These are phyloP conservation scores for Sphaeridia pumilis DNA, from an alignment of 2,888 invertebrate genomes.

Conservation along the genomic window DNA sequence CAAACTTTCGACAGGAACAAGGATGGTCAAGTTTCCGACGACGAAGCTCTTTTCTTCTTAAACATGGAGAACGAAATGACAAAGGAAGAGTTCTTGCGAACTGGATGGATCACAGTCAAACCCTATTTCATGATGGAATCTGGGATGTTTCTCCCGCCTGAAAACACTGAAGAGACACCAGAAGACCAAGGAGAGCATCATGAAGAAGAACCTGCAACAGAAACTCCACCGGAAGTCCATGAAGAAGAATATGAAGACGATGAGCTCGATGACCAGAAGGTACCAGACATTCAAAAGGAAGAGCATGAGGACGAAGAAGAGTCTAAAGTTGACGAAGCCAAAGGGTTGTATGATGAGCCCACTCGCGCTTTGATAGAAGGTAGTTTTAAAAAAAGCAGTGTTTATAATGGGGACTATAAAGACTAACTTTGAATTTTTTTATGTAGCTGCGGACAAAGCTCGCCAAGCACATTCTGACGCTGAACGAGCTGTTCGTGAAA, in stretches of 20 bases:
- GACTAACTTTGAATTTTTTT: no score
- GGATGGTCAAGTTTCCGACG: conserved; percentile 74
- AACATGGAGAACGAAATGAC: conserved; percentile 53
- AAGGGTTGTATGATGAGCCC: conserved; percentile 73
- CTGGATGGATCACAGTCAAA: conserved; percentile 67
- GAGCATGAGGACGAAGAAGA: conserved; percentile 41
- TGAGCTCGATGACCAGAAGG: conserved; percentile 36
- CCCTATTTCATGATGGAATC: conserved; percentile 64
- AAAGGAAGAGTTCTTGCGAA: conserved; percentile 53
- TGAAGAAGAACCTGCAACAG: conserved; percentile 5
- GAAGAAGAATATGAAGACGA: conserved; percentile 33
- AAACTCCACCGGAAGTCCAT: conserved; percentile 2
- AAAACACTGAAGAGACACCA: conserved; percentile 33
- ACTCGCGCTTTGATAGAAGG: conserved; percentile 71
- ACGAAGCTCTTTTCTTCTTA: conserved; percentile 57
- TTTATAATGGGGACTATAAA: no score
- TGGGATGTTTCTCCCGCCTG: conserved; percentile 53
- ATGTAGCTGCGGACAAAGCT: conserved; percentile 63
- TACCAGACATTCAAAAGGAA: no score
- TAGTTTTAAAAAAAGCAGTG: no score
- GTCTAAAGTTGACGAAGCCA: conserved; percentile 32
- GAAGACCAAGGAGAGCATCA: conserved; percentile 33
- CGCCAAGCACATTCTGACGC: conserved; percentile 65
- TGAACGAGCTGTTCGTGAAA: conserved; percentile 58
- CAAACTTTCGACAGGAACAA: conserved; percentile 76